Evolutionary conservation across 2,113 vertebrate genomes (phyloP).

Genomic region (Himantopus leucocephalus): DNA sequence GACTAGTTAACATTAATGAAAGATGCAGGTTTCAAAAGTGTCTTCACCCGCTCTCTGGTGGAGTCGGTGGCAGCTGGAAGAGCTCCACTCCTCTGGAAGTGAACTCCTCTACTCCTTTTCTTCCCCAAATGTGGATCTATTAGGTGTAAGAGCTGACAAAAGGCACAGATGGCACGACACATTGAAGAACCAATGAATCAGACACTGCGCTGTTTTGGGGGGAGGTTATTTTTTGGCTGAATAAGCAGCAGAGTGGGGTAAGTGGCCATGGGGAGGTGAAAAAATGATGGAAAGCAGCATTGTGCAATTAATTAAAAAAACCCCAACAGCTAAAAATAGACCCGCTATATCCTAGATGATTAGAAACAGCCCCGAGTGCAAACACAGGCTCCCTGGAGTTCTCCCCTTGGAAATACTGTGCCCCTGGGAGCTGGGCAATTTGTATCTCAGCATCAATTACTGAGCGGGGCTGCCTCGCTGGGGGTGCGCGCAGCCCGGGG

Average conservation of each 20-base stretch:
- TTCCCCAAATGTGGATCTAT: background rate
- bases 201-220: background rate
- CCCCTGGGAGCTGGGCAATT: conserved; percentile 5
- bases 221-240: conserved; percentile 12
- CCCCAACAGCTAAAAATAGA: conserved; percentile 7
- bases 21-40: background rate
- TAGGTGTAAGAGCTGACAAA: background rate
- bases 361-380: conserved; percentile 21
- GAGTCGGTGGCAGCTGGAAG: background rate
- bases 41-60: background rate
- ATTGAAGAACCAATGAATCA: background rate
- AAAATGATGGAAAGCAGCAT: background rate
- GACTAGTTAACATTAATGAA: background rate
- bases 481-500: background rate
- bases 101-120: background rate
- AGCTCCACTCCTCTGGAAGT: background rate
- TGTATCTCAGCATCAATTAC: background rate
- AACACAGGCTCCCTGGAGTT: background rate
- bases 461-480: background rate
- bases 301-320: conserved; percentile 8
- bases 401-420: background rate
- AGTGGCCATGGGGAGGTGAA: background rate
- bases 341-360: background rate
- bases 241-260: conserved; percentile 8
- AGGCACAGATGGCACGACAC: background rate